phyloP scores from a whole-genome alignment of 2,888 invertebrate species.

The Xanthostigma xanthostigma region DNA sequence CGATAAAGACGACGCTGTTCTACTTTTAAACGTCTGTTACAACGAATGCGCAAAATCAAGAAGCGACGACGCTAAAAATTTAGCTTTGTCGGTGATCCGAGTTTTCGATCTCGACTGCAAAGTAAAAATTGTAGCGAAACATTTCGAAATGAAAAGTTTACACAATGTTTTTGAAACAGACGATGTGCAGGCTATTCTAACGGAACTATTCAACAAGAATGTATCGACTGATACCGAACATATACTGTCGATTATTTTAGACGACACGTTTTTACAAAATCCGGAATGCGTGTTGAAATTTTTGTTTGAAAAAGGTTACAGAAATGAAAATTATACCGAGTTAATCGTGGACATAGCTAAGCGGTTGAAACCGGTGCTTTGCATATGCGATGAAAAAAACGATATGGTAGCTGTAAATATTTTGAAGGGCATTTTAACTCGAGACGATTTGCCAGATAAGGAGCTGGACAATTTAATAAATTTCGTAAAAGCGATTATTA shows the following conservation, averaged over 20 bases:
- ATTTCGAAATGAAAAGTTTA: not conserved
- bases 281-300: not conserved
- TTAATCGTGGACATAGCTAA: constrained; percentile 1
- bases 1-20: not conserved
- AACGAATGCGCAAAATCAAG: not conserved
- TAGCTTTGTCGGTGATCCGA: not conserved
- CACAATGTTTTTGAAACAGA: not conserved
- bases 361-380: not conserved
- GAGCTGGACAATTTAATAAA: too few relatives aligned
- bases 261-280: not conserved
- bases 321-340: not conserved
- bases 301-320: not conserved
- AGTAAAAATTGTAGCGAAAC: not conserved
- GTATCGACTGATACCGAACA: not conserved
- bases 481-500: too few relatives aligned
- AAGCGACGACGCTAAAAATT: not conserved
- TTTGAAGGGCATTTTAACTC: too few relatives aligned
- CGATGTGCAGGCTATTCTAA: not conserved
- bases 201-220: constrained; percentile 1
- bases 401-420: too few relatives aligned
- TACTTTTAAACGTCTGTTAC: not conserved
- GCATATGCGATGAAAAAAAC: too few relatives aligned
- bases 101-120: not conserved
- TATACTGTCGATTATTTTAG: not conserved
- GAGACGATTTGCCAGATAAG: too few relatives aligned